Evolutionary conservation across 1,140 invertebrate species (phyloP), one percentile per base, ranked within the genome.

Genomic region (Bombus huntii): DNA sequence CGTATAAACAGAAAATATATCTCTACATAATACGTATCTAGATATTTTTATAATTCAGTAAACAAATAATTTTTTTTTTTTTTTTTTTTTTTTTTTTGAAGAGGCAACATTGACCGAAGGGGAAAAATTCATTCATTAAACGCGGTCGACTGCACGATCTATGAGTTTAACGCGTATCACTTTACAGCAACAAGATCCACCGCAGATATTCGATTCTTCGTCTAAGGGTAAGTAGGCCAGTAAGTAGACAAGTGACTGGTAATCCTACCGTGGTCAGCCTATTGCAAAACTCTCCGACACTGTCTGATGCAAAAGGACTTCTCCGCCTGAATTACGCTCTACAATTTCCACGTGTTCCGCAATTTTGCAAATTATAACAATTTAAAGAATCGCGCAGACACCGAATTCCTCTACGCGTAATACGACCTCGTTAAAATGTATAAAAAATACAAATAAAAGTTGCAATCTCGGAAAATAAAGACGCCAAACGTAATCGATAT

Each of bases 201-300:
- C 87, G 78, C 87, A 66, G 92, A 93, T 73, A 93, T 91, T 92
- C 88, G 92, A 94, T 92, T 91, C 89, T 87, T 84, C 72, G 75
- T 73, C 44, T 85, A 84, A 86, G 75, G 80, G 80, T 88, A 92
- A 89, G 91, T 92, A 93, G 90, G 92, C 92, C 92, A 92, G 85
- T 89, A 90, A 93, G 88, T 86, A 87, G 90, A 88, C 89, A 71
- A 89, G 87, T 42, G 81, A 74, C 74, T 74, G 68, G 91, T 91
- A 93, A 93, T 89, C 89, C 88, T 93, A 92, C 85, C 86, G 83
- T 91, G 88, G 85, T 83, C 88, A 87, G 82, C 77, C 66, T 78
- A 80, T 88, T 90, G 72, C 81, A 81, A 85, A 90, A 90, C 65
- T 86, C 76, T 34, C 72, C 18, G 31, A 22, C 25, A 57, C 25